phyloP scores from a whole-genome alignment of 2,888 invertebrate species.

The Drosophila pseudotalamancana region DNA sequence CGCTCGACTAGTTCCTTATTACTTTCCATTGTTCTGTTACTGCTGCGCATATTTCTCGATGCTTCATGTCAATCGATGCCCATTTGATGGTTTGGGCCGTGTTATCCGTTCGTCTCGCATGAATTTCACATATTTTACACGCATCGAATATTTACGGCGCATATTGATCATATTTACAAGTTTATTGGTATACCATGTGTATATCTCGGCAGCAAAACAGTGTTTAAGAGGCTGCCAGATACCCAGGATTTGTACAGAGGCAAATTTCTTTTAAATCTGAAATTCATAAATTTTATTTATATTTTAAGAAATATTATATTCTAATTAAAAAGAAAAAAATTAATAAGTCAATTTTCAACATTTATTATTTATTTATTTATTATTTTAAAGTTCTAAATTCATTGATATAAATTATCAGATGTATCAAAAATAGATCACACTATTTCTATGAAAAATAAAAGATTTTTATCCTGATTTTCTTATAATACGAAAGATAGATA shows the following conservation, averaged over 20 bases:
- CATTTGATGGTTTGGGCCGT: background rate
- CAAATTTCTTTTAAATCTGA: too few relatives aligned
- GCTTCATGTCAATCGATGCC: conserved; percentile 22
- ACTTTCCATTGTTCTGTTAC: background rate
- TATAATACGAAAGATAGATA: too few relatives aligned
- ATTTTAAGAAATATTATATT: background rate
- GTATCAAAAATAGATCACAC: too few relatives aligned
- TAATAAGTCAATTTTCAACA: background rate
- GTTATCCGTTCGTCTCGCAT: conserved; percentile 29
- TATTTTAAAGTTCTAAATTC: too few relatives aligned
- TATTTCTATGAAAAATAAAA: too few relatives aligned
- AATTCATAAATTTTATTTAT: background rate
- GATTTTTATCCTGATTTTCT: too few relatives aligned
- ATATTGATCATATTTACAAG: conserved; percentile 60
- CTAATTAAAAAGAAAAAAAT: background rate
- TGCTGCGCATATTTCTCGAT: background rate
- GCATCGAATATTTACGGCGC: conserved; percentile 45
- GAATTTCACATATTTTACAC: conserved; percentile 46
- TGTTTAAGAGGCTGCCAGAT: background rate
- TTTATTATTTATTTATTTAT: background rate
- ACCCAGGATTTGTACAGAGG: too few relatives aligned
- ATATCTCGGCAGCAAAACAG: conserved; percentile 24
- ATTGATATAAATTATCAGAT: too few relatives aligned
- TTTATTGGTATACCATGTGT: conserved; percentile 32
- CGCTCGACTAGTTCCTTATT: background rate